Conservation (phyloP, 2,888 invertebrate genomes). For the Drosophila borealis region DNA sequence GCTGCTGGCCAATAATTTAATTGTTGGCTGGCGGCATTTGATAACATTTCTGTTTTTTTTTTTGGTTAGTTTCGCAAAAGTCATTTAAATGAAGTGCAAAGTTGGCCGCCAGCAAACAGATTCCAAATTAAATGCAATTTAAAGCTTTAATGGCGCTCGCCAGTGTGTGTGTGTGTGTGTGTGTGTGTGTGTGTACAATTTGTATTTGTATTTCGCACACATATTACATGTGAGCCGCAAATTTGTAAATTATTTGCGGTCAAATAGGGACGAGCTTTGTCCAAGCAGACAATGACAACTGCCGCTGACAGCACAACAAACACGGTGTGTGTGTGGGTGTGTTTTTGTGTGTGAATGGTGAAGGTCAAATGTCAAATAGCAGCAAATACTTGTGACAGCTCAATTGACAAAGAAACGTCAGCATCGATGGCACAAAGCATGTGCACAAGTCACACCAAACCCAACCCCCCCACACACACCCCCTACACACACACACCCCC, state of each 20-base stretch:
- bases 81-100: slow-evolving; percentile 67
- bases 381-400: slow-evolving; percentile 47
- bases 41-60: slow-evolving; percentile 34
- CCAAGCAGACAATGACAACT: slow-evolving; percentile 43
- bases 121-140: slow-evolving; percentile 55
- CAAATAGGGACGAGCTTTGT: slow-evolving; percentile 47
- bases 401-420: slow-evolving; percentile 46
- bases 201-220: slow-evolving; percentile 24
- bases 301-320: slow-evolving; percentile 50
- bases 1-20: slow-evolving; percentile 63
- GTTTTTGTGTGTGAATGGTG: slow-evolving; percentile 21
- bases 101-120: slow-evolving; percentile 36
- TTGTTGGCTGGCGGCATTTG: slow-evolving; percentile 67
- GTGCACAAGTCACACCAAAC: slow-evolving; percentile 9
- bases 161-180: background rate
- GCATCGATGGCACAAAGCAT: slow-evolving; percentile 41
- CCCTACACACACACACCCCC: background rate
- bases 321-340: slow-evolving; percentile 14
- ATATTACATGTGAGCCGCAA: slow-evolving; percentile 40
- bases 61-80: slow-evolving; percentile 30
- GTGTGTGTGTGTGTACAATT: slow-evolving; percentile 24
- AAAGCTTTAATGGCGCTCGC: slow-evolving; percentile 49
- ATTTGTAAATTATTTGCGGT: slow-evolving; percentile 61
- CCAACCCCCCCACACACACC: too few species aligned
- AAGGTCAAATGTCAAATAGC: slow-evolving; percentile 48